Evolutionary conservation across 2,888 invertebrate species (phyloP), one percentile per base, ranked within the genome.

Genomic region (Gnatocerus cornutus): DNA sequence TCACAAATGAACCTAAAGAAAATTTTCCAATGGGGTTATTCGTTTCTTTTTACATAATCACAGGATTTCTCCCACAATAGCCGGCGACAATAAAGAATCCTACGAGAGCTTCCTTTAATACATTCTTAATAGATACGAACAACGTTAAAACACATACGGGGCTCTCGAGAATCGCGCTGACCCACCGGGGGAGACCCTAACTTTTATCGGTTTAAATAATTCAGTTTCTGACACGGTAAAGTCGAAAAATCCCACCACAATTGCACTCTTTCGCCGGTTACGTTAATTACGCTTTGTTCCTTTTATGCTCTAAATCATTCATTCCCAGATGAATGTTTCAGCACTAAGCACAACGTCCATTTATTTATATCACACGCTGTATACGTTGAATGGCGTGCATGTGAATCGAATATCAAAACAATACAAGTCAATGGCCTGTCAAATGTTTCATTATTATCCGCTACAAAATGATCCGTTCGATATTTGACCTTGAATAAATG

Each of bases 1-100:
- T 43, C 10, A 9, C 46, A 37, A 64, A 53, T 43, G 41, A 56
- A 21, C 21, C 1, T 21, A 21, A 21, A 4, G 4, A 21, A 21
- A 4, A 21, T 21, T 21, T 21, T 21, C n/a, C 3, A 10, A 10
- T 43, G 52, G 29, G 21, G 55, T 46, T 33, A 46, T n/a, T n/a
- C 30, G 41, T 66, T 66, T 56, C 66, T 66, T 66, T 65, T 67
- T 59, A 67, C 50, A 67, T 59, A 58, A 59, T 59, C 58, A 67
- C 46, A 46, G 52, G 66, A 67, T 67, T 64, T 48, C 52, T 39
- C 27, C 13, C 27, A 43, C 16, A 12, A 46, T 46, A 16, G 29
- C 30, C 37, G 12, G 10, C 43, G 45, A 65, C 63, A 63, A 63
- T 61, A 50, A 61, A 29, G 14, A 63, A 50, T 16, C 48, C 61